phyloP scores from a whole-genome alignment of 2,797 vertebrate genomes.

The Rhadinocentrus ornatus region DNA sequence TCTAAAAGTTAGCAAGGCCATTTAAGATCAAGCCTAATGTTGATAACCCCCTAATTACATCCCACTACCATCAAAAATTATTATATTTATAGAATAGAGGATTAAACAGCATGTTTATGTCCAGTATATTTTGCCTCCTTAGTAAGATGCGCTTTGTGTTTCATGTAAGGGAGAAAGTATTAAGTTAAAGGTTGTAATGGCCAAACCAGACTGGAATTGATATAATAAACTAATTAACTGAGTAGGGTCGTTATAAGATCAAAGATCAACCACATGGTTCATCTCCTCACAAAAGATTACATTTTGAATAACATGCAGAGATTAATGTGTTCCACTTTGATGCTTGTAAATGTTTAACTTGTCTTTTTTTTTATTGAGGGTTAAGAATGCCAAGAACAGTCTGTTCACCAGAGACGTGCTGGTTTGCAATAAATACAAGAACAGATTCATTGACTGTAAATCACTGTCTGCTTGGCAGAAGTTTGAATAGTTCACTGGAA shows the following conservation, averaged over 20 bases:
- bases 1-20: not conserved
- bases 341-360: conserved; percentile 76
- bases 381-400: conserved; percentile 67
- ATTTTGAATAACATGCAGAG: conserved; percentile 24
- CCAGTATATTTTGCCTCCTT: not conserved
- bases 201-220: no score
- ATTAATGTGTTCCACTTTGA: conserved; percentile 57
- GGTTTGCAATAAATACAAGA: conserved; percentile 32
- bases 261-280: not conserved
- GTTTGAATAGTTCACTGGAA: conserved; percentile 4
- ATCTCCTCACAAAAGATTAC: conserved; percentile 1
- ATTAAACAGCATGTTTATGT: not conserved
- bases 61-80: not conserved
- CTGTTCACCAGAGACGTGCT: conserved; percentile 43
- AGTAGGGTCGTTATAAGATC: conserved; percentile 1
- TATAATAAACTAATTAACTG: not conserved
- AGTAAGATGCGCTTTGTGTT: not conserved
- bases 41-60: not conserved
- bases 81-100: not conserved
- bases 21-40: no score
- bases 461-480: conserved; percentile 3
- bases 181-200: not conserved
- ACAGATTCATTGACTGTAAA: conserved; percentile 35
- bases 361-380: conserved; percentile 55
- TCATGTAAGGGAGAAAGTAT: not conserved